Conservation (phyloP, 2,888 invertebrate species). For the Hirtodrosophila trivittata region DNA sequence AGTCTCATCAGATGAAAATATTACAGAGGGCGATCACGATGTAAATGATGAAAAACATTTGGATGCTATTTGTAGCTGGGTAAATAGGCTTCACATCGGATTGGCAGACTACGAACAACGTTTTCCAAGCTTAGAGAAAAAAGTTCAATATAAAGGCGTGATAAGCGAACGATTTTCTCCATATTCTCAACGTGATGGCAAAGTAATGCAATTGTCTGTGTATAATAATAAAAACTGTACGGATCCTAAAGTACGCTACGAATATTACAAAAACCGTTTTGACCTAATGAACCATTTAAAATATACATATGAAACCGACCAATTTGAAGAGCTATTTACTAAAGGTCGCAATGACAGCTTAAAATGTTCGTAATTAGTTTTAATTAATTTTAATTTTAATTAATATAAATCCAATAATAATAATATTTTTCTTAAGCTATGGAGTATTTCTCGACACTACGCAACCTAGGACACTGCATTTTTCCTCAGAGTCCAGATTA, state of each 20-base stretch:
- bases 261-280: conserved; percentile 87
- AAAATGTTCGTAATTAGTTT: conserved; percentile 85
- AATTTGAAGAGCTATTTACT: conserved; percentile 86
- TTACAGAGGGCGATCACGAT: conserved; percentile 83
- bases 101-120: conserved; percentile 87
- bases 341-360: conserved; percentile 89
- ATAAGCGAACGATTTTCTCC: conserved; percentile 91
- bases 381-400: background rate
- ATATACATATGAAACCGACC: conserved; percentile 85
- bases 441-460: conserved; percentile 58
- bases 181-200: conserved; percentile 89
- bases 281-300: conserved; percentile 87
- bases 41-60: conserved; percentile 87
- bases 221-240: conserved; percentile 75
- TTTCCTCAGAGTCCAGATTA: conserved; percentile 85
- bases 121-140: conserved; percentile 90
- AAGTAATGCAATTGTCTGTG: conserved; percentile 72
- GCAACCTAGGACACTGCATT: conserved; percentile 81
- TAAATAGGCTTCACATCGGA: conserved; percentile 87
- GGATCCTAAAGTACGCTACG: conserved; percentile 84
- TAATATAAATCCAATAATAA: too few species aligned
- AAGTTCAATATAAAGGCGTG: conserved; percentile 89
- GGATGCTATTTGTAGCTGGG: conserved; percentile 91
- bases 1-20: conserved; percentile 84
- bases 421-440: conserved; percentile 68